These are phyloP conservation scores for Turritopsis dohrnii DNA, from an alignment of 30 jellyfish, hydroid and myxozoan species.

Conservation along the genomic window DNA sequence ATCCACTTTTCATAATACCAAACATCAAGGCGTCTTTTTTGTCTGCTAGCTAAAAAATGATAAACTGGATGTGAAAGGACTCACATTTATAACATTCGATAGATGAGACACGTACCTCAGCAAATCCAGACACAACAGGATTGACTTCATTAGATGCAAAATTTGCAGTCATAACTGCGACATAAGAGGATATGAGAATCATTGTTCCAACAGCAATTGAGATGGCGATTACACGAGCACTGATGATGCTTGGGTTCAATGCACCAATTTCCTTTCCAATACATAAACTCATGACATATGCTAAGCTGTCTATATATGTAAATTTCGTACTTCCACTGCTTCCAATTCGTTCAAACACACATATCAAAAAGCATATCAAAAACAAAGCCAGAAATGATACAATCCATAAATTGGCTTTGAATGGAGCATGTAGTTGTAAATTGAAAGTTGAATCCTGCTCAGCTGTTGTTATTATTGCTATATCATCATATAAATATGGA, in stretches of 20 bases:
- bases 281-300: not conserved
- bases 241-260: not conserved
- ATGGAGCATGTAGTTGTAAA: not conserved
- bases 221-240: not conserved
- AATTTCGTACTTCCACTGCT: not conserved
- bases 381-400: not conserved
- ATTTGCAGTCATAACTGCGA: not conserved
- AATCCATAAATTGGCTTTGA: not conserved
- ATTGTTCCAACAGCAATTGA: not conserved
- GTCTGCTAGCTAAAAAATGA: not conserved
- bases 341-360: not conserved
- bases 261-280: constrained; percentile 6
- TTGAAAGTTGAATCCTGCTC: not conserved
- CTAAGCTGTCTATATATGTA: not conserved
- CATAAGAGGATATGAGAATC: not conserved
- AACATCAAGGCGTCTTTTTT: not conserved
- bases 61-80: not conserved
- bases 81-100: no score
- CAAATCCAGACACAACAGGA: not conserved
- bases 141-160: not conserved
- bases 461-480: not conserved
- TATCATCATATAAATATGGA: not conserved
- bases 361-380: not conserved
- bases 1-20: not conserved
- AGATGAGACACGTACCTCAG: not conserved